These are phyloP conservation scores for Myotis pilosus DNA, from an alignment of 2,797 vertebrate genomes.

Conservation along the genomic window DNA sequence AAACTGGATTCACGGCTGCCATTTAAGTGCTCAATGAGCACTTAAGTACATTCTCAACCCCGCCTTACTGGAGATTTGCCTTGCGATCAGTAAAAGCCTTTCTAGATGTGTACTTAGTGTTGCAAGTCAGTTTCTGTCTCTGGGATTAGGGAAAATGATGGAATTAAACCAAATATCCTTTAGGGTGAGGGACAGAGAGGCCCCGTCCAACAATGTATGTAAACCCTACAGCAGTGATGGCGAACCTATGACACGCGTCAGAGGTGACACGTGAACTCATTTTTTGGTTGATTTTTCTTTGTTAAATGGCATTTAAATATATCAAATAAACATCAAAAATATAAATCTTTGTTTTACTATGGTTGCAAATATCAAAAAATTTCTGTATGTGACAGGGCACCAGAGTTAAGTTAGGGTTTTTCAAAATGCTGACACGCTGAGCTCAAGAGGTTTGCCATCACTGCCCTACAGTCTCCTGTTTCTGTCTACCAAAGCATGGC, in stretches of 20 bases:
- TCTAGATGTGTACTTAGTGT: not conserved
- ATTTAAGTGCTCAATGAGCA: not conserved
- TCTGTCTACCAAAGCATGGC: not conserved
- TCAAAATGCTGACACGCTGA: no score
- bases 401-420: no score
- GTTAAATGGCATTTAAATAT: no score
- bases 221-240: not conserved
- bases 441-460: no score
- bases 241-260: no score
- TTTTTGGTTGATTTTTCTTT: no score
- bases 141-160: not conserved
- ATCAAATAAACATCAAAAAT: no score
- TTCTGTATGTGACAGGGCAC: no score
- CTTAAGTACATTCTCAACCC: not conserved
- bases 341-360: no score
- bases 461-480: not conserved
- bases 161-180: constrained; percentile 28
- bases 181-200: not conserved
- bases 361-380: no score
- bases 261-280: no score
- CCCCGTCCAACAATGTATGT: not conserved
- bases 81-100: not conserved
- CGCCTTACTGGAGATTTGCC: not conserved
- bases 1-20: not conserved
- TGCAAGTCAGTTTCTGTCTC: not conserved